Base-by-base conservation (phyloP, 2,888 invertebrate genomes). In the Ornithoptera alexandrae region DNA sequence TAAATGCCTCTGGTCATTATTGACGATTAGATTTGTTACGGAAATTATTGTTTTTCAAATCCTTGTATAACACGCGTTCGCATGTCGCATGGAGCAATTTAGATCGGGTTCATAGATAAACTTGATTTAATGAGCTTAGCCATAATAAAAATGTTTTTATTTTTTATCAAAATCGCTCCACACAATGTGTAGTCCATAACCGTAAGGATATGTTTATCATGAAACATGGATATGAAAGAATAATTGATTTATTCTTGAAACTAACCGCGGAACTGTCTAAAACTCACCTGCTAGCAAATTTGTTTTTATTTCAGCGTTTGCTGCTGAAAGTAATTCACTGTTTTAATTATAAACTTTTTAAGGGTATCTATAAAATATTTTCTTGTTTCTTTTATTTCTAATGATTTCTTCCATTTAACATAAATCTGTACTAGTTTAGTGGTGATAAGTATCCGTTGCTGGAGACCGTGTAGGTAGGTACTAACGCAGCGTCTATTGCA, bases 21-120 rank as follows among this genome's bases (percentile, higher is more conserved):
- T 57, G 10, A 57, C 4, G 17, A 2, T 61, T 39, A 61, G 18
- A 36, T 65, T 57, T 65, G 57, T 57, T 56, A 57, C 57, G 20
- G 39, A 65, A 65, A 57, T 65, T 36, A 65, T 65, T 57, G 57
- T 39, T 39, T 56, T 65, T 65, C 36, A 22, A 57, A 57, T 57
- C 57, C 36, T 57, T 39, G 57, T 42, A 57, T 57, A 8, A 36
- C 56, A 65, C 57, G 57, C 57, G 65, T 65, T 65, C 22, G 65
- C 65, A 57, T 65, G 65, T 57, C 57, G 57, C 57, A 10, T 15
- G 65, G 56, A 39, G 65, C 36, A 22, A 57, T 57, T 56, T 65
- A 65, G 65, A 65, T 65, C 57, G 20, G 39, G 57, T 65, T 56
- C 15, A n/a, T 57, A 57, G 65, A 65, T 65, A 39, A 57, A 30